Percentiles rank a stretch among this genome's conserved stretches.
Evolutionary conservation across 2,113 vertebrate species (phyloP).

Genomic region (Onychostoma macrolepis): DNA sequence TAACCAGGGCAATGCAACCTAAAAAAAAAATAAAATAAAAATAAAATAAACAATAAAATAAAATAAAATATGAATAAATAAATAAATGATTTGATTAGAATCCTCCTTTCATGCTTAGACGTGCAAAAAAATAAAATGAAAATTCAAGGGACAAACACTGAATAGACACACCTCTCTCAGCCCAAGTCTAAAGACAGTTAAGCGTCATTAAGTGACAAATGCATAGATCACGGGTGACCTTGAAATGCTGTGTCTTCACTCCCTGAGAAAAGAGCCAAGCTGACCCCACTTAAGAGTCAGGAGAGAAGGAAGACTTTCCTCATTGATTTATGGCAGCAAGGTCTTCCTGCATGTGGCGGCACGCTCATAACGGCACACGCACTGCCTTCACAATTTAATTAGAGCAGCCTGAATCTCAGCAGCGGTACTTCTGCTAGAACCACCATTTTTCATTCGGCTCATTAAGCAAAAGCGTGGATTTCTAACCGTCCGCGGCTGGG

Average conservation of each 20-base stretch:
- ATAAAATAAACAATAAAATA: too few relatives aligned
- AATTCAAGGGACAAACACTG: background rate
- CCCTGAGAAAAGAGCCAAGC: conserved; percentile 54
- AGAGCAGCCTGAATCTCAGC: conserved; percentile 53
- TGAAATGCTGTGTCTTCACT: conserved; percentile 64
- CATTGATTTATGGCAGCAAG: conserved; percentile 54
- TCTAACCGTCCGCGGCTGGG: conserved; percentile 51
- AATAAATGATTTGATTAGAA: background rate
- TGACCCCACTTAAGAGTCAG: conserved; percentile 59
- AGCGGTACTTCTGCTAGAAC: conserved; percentile 50
- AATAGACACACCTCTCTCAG: background rate
- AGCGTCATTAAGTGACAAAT: conserved; percentile 25
- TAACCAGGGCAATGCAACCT: background rate
- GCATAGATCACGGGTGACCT: conserved; percentile 65
- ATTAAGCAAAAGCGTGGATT: conserved; percentile 56
- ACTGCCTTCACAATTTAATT: conserved; percentile 60
- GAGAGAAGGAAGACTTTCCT: conserved; percentile 46
- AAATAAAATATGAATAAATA: background rate
- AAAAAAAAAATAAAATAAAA: background rate
- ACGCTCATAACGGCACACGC: conserved; percentile 10
- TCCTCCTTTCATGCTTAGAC: background rate
- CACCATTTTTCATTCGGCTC: conserved; percentile 53
- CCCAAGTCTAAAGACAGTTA: background rate
- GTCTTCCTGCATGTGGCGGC: conserved; percentile 50
- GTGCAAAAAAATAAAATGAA: background rate